phyloP scores from a whole-genome alignment of 2,888 invertebrate genomes.

The Gymnoscelis rufifasciata region DNA sequence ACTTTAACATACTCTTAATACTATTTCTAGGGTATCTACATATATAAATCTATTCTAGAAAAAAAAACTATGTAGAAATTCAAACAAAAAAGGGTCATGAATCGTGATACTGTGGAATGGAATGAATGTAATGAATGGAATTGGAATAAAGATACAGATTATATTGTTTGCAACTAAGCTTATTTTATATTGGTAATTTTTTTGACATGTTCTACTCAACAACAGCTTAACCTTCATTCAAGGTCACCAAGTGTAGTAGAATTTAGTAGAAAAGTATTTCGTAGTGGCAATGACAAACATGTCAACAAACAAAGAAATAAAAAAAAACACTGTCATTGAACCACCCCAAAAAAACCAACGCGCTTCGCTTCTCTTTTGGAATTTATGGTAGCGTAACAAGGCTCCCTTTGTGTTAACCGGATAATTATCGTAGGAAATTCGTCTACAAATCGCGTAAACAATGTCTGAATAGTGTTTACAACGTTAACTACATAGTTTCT shows the following conservation, averaged over 20 bases:
- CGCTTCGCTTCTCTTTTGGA: constrained; percentile 79
- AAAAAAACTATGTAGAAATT: too few species aligned
- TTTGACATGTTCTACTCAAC: not conserved
- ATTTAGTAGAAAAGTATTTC: constrained; percentile 21
- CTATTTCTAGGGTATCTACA: too few species aligned
- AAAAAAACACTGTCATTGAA: constrained; percentile 69
- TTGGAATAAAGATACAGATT: too few species aligned
- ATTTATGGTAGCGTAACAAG: constrained; percentile 78
- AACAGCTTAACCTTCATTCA: not conserved
- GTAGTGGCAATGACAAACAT: constrained; percentile 44
- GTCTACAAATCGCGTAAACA: constrained; percentile 66
- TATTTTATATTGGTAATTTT: not conserved
- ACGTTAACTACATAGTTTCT: constrained; percentile 25
- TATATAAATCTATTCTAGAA: too few species aligned
- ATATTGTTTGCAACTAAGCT: not conserved
- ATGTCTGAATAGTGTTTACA: constrained; percentile 50
- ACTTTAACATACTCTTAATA: too few species aligned
- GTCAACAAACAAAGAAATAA: constrained; percentile 51
- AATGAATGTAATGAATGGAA: too few species aligned
- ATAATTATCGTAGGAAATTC: constrained; percentile 55
- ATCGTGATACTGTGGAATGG: too few species aligned
- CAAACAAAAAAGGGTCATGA: too few species aligned
- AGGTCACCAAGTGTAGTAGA: not conserved
- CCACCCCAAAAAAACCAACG: constrained; percentile 68
- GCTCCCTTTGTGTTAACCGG: constrained; percentile 73